Evolutionary conservation across 92 coral and sea anemone genomes (phyloP), one percentile per base, ranked within the genome.

Genomic region (Nematostella vectensis): DNA sequence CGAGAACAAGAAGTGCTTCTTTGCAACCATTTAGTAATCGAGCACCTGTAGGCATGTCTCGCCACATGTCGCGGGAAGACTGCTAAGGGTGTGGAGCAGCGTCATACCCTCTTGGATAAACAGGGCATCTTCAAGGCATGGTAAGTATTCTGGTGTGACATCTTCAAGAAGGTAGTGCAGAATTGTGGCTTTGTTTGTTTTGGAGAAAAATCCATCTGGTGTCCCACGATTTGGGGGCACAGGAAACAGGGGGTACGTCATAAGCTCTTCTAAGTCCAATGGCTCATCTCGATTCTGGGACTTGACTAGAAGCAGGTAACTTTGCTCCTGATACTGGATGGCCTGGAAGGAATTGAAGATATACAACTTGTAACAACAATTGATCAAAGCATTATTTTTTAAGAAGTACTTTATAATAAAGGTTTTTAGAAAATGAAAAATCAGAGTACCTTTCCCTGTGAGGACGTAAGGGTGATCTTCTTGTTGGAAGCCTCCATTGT

Each of bases 131-230:
- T 76, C 43, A 1, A 52, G 20, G 44, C 76, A 77, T 4, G 24
- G 31, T 18, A 48, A 11, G 31, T 68, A 64, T 15, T 67, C 70
- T 20, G 57, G 58, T 11, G 62, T 50, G 0, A 31, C 31, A 47
- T 76, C 71, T 25, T 70, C 83, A 2, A 56, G 38, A 29, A 76
- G 20, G 42, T 19, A 62, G 38, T 76, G 78, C 0, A 76, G 57
- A 59, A 76, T 76, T 15, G 78, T 67, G 0, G 78, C 74, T 68
- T 77, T 77, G 63, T 70, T 77, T 42, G 83, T 77, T 18, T 77
- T 63, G 9, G 57, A 70, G 56, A 77, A 64, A 22, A 77, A 77
- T 10, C 83, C 57, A 25, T 77, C 78, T 16, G 69, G 18, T 30
- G 69, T 71, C 0, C 84, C 79, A 50, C 70, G 74, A 70, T 74